Percentiles rank a stretch among this genome's conserved stretches.
Conservation (phyloP, 2,797 vertebrate genomes). For the Sebastes hubbsi region DNA sequence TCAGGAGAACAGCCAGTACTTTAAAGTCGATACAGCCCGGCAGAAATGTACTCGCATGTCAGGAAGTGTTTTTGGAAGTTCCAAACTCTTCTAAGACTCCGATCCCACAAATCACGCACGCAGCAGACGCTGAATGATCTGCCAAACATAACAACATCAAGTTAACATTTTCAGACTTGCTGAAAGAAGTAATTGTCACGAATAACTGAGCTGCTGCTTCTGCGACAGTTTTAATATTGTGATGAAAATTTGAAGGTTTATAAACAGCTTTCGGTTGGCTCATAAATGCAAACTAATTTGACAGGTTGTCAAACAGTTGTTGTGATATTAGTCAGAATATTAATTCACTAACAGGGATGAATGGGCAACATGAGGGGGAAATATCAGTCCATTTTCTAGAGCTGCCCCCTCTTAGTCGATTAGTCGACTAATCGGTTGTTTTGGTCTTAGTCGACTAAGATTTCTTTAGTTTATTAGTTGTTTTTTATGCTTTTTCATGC, state of each 20-base stretch:
- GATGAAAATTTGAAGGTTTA: background rate
- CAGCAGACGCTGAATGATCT: conserved; percentile 20
- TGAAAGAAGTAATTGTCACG: background rate
- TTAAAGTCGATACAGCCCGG: conserved; percentile 59
- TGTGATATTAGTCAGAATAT: background rate
- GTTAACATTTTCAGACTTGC: conserved; percentile 5
- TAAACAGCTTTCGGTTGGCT: background rate
- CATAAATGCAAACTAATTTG: background rate
- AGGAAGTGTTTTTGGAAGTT: conserved; percentile 57
- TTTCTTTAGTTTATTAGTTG: too few species aligned
- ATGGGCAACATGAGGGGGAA: background rate
- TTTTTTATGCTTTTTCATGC: too few species aligned
- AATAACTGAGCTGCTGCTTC: background rate
- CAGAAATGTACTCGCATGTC: conserved; percentile 41
- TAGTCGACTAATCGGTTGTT: too few species aligned
- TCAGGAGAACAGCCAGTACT: conserved; percentile 48
- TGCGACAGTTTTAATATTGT: background rate
- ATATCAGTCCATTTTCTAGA: background rate
- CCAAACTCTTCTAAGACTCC: conserved; percentile 44
- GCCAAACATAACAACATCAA: conserved; percentile 1
- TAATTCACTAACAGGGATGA: background rate
- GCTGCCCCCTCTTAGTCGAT: too few species aligned
- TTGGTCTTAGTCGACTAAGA: too few species aligned
- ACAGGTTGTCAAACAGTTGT: background rate
- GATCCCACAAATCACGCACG: conserved; percentile 47